A percentile compares a stretch with the other conserved stretches of the same genome.
Conservation (phyloP, 2,113 vertebrate species). For the Pluvialis apricaria region DNA sequence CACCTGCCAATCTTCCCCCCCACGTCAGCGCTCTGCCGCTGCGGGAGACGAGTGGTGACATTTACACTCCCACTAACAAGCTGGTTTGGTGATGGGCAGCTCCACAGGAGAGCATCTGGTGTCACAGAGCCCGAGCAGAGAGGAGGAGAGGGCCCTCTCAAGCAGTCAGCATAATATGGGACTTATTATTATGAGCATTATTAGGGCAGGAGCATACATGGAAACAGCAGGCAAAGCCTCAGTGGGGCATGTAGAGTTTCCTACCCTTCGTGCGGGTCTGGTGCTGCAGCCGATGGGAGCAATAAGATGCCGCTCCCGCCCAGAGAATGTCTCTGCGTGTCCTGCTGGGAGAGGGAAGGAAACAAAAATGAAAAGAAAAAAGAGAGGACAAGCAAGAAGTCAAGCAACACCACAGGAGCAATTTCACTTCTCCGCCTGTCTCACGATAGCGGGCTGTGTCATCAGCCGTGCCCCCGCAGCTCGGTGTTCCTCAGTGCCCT, state of each 20-base stretch:
- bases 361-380: neutral
- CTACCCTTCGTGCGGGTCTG: neutral
- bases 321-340: neutral
- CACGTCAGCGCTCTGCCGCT: slow-evolving; percentile 39
- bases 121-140: slow-evolving; percentile 37
- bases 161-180: neutral
- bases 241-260: neutral
- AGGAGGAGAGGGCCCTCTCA: neutral
- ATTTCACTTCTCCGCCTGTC: neutral
- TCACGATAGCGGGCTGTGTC: neutral
- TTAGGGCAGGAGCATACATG: neutral
- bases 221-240: neutral
- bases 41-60: slow-evolving; percentile 60
- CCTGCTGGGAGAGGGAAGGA: neutral
- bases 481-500: neutral
- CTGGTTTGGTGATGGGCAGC: slow-evolving; percentile 59
- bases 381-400: neutral
- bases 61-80: slow-evolving; percentile 77
- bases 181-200: neutral
- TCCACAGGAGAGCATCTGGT: slow-evolving; percentile 56
- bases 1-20: slow-evolving; percentile 67
- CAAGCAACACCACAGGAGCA: neutral
- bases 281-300: neutral
- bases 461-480: rapidly evolving
- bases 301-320: neutral